phyloP scores from a whole-genome alignment of 1,140 invertebrate species.

The Drosophila ohnishii region DNA sequence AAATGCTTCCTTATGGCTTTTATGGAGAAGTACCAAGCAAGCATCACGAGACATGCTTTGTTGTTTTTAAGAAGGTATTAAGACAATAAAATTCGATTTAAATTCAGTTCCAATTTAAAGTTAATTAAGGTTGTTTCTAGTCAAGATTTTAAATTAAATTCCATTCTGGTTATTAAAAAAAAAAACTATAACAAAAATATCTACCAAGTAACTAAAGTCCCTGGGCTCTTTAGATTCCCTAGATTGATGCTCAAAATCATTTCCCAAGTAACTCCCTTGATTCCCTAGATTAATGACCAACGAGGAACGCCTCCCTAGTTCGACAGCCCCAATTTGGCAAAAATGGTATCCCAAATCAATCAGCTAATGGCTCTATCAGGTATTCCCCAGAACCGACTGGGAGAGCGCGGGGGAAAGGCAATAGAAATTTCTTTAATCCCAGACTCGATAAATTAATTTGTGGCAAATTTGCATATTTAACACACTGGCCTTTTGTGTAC shows the following conservation, averaged over 20 bases:
- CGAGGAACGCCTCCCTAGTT: slow-evolving; percentile 6
- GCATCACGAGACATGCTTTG: slow-evolving; percentile 5
- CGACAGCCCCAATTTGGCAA: slow-evolving; percentile 19
- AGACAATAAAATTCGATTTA: slow-evolving; percentile 31
- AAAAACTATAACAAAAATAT: not conserved
- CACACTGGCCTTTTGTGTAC: slow-evolving; percentile 49
- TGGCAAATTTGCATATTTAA: slow-evolving; percentile 73
- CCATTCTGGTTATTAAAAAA: slow-evolving; percentile 17
- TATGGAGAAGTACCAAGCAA: slow-evolving; percentile 22
- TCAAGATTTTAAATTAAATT: slow-evolving; percentile 3
- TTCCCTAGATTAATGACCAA: slow-evolving; percentile 8
- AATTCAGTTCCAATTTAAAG: slow-evolving; percentile 15
- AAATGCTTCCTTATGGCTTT: slow-evolving; percentile 30
- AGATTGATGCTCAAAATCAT: not conserved
- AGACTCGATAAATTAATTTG: slow-evolving; percentile 67
- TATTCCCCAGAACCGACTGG: slow-evolving; percentile 63
- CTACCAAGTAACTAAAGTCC: not conserved
- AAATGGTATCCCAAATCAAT: slow-evolving; percentile 41
- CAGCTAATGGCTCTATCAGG: slow-evolving; percentile 53
- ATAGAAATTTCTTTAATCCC: slow-evolving; percentile 70
- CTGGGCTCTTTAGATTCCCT: not conserved
- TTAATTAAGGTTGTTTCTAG: slow-evolving; percentile 11
- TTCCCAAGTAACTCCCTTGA: slow-evolving; percentile 1
- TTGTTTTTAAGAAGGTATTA: slow-evolving; percentile 8
- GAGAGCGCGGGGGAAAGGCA: slow-evolving; percentile 26